Evolutionary conservation across 2,888 invertebrate genomes (phyloP), one percentile per base, ranked within the genome.

Genomic region (Glomeris marginata): DNA sequence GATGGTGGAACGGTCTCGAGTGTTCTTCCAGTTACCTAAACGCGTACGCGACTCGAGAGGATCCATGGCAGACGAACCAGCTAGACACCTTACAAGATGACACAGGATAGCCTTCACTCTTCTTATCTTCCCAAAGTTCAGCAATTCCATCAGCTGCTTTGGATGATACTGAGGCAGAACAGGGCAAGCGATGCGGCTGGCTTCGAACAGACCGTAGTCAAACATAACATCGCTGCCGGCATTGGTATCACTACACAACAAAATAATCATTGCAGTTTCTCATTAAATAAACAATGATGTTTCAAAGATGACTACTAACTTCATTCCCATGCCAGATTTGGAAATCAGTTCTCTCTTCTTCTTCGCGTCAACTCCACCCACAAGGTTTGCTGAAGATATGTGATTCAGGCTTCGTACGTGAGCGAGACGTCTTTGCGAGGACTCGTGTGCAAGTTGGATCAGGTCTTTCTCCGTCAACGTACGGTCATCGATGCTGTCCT

Each of bases 101-200:
- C 91, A 84, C 41, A 99, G 74, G 56, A 99, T 98, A 1, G 97
- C 97, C 66, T 97, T 95, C 0, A 98, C 98, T 80, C 97, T 87
- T 61, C 90, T 76, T 58, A 92, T 94, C 71, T 94, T 95, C 2
- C 98, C 98, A 48, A 94, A 95, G 70, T 97, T 97, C 28, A 99
- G 74, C 37, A 99, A 70, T 64, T 98, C 98, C 86, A 98, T 95
- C 35, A 99, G 72, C 63, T 97, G 97, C 63, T 95, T 95, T 0
- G 98, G 98, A 70, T 99, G 98, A 66, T 98, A 99, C 63, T 99
- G 98, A 0, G 98, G 98, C 52, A 98, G 71, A 40, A 97, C 94
- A 0, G 97, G 97, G 61, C 92, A 97, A 1, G 95, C 94, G 64
- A 95, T 85, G 54, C 94, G 77, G 4, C 94, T 90, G 0, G 97